These are phyloP conservation scores for Paralichthys olivaceus DNA, from an alignment of 2,113 vertebrate species.

Conservation along the genomic window DNA sequence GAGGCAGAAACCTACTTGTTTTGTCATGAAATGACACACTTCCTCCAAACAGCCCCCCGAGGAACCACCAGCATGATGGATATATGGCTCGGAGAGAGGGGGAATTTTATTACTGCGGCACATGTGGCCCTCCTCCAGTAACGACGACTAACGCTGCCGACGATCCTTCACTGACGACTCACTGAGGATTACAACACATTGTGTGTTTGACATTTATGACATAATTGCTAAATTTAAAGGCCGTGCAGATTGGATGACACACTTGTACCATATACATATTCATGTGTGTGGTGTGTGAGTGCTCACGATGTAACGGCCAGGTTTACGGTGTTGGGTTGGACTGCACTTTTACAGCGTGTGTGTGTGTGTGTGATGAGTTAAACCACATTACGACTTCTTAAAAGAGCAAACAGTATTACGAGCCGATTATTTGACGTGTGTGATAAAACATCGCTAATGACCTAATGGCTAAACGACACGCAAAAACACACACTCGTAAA, in stretches of 20 bases:
- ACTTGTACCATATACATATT: not conserved
- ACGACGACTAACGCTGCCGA: constrained; percentile 46
- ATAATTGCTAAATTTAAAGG: constrained; percentile 37
- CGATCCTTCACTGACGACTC: constrained; percentile 1
- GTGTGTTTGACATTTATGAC: constrained; percentile 51
- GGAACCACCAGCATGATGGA: constrained; percentile 27
- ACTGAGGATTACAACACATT: not conserved
- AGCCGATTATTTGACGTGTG: constrained; percentile 22
- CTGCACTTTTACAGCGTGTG: not conserved
- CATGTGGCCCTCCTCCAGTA: constrained; percentile 30
- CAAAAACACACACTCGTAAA: not conserved
- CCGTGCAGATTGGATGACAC: constrained; percentile 15
- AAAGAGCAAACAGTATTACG: constrained; percentile 33
- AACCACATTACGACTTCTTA: constrained; percentile 22
- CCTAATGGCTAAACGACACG: constrained; percentile 6
- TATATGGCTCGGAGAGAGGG: constrained; percentile 10
- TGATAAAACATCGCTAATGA: constrained; percentile 19
- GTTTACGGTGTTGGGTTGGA: constrained; percentile 22
- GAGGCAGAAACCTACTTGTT: constrained; percentile 10
- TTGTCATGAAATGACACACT: constrained; percentile 13
- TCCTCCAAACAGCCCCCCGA: constrained; percentile 48
- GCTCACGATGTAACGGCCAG: constrained; percentile 3
- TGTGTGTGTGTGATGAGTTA: constrained; percentile 12
- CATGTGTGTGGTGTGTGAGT: constrained; percentile 15
- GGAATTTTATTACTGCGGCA: constrained; percentile 27